phyloP scores from a whole-genome alignment of 2,113 vertebrate genomes.

The Halcyon malimbica region DNA sequence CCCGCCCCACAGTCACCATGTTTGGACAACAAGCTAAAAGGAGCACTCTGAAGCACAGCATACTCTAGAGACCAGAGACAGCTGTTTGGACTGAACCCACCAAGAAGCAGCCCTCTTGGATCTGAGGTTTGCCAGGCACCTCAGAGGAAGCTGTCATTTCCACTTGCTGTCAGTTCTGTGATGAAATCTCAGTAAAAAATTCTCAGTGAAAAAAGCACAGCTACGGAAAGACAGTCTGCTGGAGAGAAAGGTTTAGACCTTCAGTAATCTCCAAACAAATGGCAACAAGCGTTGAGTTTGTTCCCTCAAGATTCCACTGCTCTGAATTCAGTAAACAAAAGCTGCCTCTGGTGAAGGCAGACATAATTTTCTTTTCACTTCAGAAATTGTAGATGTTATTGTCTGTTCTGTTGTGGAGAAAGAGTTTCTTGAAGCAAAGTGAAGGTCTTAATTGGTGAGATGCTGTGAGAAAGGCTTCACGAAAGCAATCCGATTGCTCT shows the following conservation, averaged over 20 bases:
- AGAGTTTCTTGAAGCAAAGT: neutral
- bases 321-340: conserved; percentile 1
- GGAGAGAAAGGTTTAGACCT: neutral
- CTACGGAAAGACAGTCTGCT: neutral
- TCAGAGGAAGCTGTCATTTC: neutral
- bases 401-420: neutral
- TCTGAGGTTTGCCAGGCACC: neutral
- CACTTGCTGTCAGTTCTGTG: neutral
- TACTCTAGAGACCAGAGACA: neutral
- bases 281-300: neutral
- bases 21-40: neutral
- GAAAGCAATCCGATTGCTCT: neutral
- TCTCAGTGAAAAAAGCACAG: neutral
- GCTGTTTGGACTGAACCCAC: neutral
- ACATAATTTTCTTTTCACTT: neutral
- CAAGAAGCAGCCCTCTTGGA: neutral
- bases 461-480: neutral
- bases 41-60: neutral
- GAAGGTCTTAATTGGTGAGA: neutral
- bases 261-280: neutral
- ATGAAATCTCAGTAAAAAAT: neutral
- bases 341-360: neutral
- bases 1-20: fast-evolving
- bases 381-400: neutral
- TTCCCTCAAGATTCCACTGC: conserved; percentile 7